Base-by-base conservation (phyloP, 2,113 vertebrate genomes). In the Balaeniceps rex region DNA sequence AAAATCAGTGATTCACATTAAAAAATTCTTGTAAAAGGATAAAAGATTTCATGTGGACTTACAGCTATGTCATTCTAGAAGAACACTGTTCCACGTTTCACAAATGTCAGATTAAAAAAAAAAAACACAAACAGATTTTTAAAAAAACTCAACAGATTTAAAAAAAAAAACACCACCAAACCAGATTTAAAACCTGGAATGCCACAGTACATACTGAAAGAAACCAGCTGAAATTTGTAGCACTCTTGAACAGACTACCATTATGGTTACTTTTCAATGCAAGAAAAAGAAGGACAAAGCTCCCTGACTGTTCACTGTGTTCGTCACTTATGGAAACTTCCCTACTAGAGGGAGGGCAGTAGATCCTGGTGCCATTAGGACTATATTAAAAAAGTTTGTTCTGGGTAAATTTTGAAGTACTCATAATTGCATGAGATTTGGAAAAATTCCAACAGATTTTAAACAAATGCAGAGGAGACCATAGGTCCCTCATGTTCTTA, bases 261-360 rank as follows among this genome's bases (percentile, higher is more conserved):
- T 76, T 90, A 95, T 75, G 29, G 42, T 93, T 78, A 75, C 70
- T 81, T 97, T 88, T 74, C 74, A 88, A 40, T 72, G 79, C 40
- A 97, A 95, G 71, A 69, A 90, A 77, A 72, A 91, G 55, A 54
- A 69, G 55, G 74, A 80, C 61, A 55, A 47, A 36, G 25, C 6
- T 83, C 79, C 46, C 13, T 22, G 23, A 36, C 61, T 36, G 12
- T 49, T 88, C 36, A 57, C 34, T 11, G 4, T 2, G 2, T 44
- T 51, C n/a, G 6, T 29, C 38, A 60, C 52, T 71, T 46, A 71
- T 0, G 3, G 63, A 57, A 88, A 40, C 24, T 28, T 68, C 11
- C 3, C 25, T 60, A 33, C 0, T 14, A n/a, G 34, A 51, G 14
- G 3, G 13, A 77, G 8, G 15, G 24, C 49, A 64, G 33, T 14